Conservation (phyloP, 2,888 invertebrate species). For the Bhutanitis thaidina region DNA sequence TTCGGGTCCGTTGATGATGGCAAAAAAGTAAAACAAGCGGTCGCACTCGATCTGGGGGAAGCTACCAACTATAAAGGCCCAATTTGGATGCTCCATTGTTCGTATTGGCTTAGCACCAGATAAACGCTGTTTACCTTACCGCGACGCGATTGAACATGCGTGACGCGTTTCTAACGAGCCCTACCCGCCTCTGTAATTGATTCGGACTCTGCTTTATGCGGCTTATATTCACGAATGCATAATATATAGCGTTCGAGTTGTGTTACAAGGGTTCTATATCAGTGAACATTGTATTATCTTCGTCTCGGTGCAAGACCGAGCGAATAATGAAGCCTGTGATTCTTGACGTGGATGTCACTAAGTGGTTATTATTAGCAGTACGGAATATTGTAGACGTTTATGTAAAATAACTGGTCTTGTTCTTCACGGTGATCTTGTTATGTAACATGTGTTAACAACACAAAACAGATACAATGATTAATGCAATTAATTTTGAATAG, state of each 20-base stretch:
- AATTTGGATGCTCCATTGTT: conserved; percentile 75
- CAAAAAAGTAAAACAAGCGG: conserved; percentile 20
- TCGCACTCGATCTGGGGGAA: conserved; percentile 22
- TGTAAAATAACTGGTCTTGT: too few relatives aligned
- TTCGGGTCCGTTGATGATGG: conserved; percentile 11
- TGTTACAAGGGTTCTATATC: conserved; percentile 47
- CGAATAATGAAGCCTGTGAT: conserved; percentile 42
- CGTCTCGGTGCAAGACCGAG: conserved; percentile 34
- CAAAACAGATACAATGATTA: too few relatives aligned
- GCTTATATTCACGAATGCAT: conserved; percentile 78
- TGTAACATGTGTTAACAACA: too few relatives aligned
- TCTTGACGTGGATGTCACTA: conserved; percentile 11
- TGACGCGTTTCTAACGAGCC: conserved; percentile 79
- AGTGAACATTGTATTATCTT: conserved; percentile 36
- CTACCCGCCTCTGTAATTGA: conserved; percentile 68
- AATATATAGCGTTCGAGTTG: conserved; percentile 63
- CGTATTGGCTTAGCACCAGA: conserved; percentile 67
- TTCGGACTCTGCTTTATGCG: conserved; percentile 71
- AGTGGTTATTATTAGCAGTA: background rate
- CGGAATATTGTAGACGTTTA: too few relatives aligned
- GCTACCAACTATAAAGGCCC: conserved; percentile 45
- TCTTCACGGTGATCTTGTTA: too few relatives aligned
- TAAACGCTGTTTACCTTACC: conserved; percentile 67
- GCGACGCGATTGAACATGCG: conserved; percentile 73
- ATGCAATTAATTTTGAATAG: too few relatives aligned